Evolutionary conservation across 2,113 vertebrate species (phyloP), one percentile per base, ranked within the genome.

Genomic region (Marmota monax): DNA sequence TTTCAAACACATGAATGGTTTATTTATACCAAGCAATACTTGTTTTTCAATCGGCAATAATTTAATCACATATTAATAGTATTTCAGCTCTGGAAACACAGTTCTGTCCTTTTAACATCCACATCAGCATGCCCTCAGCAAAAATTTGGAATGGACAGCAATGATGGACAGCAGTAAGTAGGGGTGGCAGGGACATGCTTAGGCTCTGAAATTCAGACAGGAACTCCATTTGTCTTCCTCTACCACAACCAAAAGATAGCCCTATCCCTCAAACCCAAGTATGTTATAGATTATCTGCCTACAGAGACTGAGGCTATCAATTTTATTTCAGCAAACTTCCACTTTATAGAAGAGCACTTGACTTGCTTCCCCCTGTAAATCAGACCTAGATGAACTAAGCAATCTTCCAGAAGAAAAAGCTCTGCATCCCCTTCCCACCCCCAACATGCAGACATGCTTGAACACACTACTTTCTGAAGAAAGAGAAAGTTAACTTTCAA

Each of bases 401-500:
- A 90, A 87, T 96, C 95, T 93, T 87, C 58, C 95, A 90, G 51
- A 32, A 74, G 70, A 18, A 16, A 90, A 86, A 34, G 2, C 92
- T 42, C 67, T 8, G 7, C 45, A 32, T 10, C 39, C 18, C 37
- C 23, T 42, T 27, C 45, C 42, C 23, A 9, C 29, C 56, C 85
- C 18, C 29, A 16, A 29, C 20, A 51, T 1, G 32, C 45, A 22
- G 56, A 32, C 70, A 20, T 1, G 93, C 61, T 45, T 20, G 53
- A 48, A 67, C 90, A 91, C 45, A n/a, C 23, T 63, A 45, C 79
- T 88, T 92, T 88, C 78, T 95, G 79, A 84, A 92, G 39, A 69
- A 97, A 92, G 93, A 89, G 93, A 95, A 98, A 94, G 96, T 97
- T 90, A 97, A 98, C 97, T 98, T 96, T 84, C 92, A 53, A 42